Conservation (phyloP, 2,888 invertebrate species). For the Dione vanillae region DNA sequence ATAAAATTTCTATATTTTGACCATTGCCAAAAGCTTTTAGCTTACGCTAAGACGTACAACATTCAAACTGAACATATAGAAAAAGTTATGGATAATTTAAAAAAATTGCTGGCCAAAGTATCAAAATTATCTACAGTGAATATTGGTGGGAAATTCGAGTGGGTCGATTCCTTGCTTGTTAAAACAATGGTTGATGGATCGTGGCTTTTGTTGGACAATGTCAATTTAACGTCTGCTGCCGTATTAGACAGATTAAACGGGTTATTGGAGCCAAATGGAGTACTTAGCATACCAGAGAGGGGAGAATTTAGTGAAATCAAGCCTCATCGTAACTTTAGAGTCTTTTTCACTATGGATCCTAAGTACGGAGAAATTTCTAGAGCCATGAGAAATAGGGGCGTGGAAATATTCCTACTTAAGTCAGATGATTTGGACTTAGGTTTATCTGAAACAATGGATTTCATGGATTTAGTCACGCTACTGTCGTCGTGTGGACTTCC, state of each 20-base stretch:
- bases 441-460: conserved; percentile 67
- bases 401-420: conserved; percentile 89
- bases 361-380: conserved; percentile 97
- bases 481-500: conserved; percentile 73
- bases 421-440: conserved; percentile 63
- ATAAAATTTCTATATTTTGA: conserved; percentile 58
- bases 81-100: conserved; percentile 63
- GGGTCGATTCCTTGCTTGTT: conserved; percentile 94
- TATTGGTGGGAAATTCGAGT: conserved; percentile 96
- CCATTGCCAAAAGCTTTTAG: conserved; percentile 61
- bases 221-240: conserved; percentile 97
- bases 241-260: conserved; percentile 98
- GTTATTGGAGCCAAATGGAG: conserved; percentile 96
- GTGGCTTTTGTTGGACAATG: conserved; percentile 95
- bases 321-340: conserved; percentile 95
- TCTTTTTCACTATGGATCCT: conserved; percentile 98
- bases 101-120: conserved; percentile 70
- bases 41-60: conserved; percentile 50
- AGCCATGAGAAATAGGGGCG: conserved; percentile 99
- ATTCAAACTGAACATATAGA: conserved; percentile 53
- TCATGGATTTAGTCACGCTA: conserved; percentile 74
- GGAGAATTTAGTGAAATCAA: conserved; percentile 91
- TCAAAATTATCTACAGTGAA: conserved; percentile 86
- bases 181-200: conserved; percentile 92
- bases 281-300: conserved; percentile 94